Evolutionary conservation across 2,113 vertebrate species (phyloP).

Genomic region (Neolamprologus fasciatus): DNA sequence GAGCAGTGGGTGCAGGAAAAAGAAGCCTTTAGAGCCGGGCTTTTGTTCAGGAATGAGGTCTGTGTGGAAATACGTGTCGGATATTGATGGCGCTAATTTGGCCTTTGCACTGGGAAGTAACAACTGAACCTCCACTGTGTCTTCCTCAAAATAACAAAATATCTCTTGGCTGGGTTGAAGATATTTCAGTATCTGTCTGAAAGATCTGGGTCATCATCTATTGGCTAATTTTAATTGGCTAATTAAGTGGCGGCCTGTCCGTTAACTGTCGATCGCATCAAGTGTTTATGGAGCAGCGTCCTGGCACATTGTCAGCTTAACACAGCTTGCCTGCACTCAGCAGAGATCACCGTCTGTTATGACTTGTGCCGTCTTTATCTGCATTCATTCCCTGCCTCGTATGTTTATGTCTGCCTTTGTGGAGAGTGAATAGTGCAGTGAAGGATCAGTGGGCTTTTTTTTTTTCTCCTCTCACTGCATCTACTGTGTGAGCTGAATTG

Average conservation of each 20-base stretch:
- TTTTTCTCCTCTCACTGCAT: background rate
- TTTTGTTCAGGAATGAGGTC: background rate
- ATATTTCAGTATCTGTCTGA: background rate
- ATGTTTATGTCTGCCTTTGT: background rate
- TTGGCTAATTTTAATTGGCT: background rate
- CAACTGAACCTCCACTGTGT: background rate
- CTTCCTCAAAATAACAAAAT: background rate
- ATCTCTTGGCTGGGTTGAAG: background rate
- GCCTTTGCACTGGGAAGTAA: background rate
- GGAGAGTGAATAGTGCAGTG: background rate
- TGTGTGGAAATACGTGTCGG: background rate
- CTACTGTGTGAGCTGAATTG: constrained; percentile 29
- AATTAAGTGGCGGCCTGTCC: background rate
- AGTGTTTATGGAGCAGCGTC: background rate
- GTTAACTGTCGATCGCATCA: background rate
- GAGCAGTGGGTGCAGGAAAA: background rate
- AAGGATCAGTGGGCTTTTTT: background rate
- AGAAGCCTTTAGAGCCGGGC: background rate
- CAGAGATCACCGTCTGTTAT: background rate
- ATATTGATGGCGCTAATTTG: background rate
- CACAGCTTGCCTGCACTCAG: background rate
- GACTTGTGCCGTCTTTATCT: background rate
- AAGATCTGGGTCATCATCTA: background rate
- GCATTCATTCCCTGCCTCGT: background rate
- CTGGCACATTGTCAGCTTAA: background rate